Percentiles rank a stretch among this genome's conserved stretches.
phyloP scores from a whole-genome alignment of 2,797 vertebrate genomes.

The Gallinago nigripennis region DNA sequence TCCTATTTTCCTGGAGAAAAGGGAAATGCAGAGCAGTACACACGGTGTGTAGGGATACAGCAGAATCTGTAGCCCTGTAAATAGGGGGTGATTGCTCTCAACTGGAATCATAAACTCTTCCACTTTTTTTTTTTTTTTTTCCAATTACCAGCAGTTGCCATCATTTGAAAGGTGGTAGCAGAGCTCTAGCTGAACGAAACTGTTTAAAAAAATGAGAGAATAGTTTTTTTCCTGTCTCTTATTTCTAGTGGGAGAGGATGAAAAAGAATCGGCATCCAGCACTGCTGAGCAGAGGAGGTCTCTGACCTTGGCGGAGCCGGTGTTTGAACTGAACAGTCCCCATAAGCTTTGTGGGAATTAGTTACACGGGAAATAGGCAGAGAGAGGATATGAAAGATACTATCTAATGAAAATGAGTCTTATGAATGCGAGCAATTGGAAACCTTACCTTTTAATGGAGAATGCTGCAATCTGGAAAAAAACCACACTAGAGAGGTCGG shows the following conservation, averaged over 20 bases:
- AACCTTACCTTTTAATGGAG: background rate
- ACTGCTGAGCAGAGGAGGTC: background rate
- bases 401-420: background rate
- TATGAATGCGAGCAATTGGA: background rate
- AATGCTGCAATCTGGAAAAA: background rate
- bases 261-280: background rate
- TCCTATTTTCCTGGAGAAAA: background rate
- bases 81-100: background rate
- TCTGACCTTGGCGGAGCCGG: background rate
- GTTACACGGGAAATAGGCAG: background rate
- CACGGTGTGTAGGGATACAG: background rate
- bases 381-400: background rate
- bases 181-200: background rate
- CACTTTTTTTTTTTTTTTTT: background rate
- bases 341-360: background rate
- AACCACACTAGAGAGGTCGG: background rate
- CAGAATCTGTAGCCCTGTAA: background rate
- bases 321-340: background rate
- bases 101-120: background rate
- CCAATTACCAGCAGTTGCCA: background rate
- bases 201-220: background rate
- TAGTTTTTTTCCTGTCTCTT: background rate
- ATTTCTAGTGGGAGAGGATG: background rate
- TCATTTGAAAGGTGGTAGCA: background rate
- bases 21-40: background rate